Percentiles rank a stretch among this genome's conserved stretches.
phyloP scores from a whole-genome alignment of 64 coral and sea anemone genomes.

The Actinia equina region DNA sequence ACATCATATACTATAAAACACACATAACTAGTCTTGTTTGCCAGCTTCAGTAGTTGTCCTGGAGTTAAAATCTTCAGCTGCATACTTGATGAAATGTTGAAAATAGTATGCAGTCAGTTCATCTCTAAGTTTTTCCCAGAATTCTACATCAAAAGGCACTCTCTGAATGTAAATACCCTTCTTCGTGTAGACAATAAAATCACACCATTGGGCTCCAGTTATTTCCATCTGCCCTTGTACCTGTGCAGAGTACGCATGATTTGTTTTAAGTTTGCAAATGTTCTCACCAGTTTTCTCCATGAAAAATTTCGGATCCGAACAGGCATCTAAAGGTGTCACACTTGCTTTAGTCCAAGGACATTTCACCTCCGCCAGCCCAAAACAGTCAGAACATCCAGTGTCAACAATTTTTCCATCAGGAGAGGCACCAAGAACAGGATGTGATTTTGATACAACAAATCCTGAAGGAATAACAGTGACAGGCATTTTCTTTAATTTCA shows the following conservation, averaged over 20 bases:
- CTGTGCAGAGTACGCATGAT: conserved; percentile 6
- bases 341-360: not conserved
- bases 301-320: not conserved
- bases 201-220: not conserved
- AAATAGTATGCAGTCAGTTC: not conserved
- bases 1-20: not conserved
- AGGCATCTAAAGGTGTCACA: conserved; percentile 13
- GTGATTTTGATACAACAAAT: conserved; percentile 32
- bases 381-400: not conserved
- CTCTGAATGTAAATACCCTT: not conserved
- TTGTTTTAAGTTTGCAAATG: conserved; percentile 12
- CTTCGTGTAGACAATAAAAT: not conserved
- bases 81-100: not conserved
- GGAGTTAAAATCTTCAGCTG: too few species aligned
- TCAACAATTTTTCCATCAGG: conserved; percentile 18
- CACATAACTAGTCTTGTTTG: not conserved
- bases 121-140: not conserved
- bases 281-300: not conserved
- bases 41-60: conserved; percentile 15
- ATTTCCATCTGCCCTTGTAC: not conserved
- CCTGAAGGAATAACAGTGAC: conserved; percentile 25
- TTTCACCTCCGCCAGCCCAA: not conserved
- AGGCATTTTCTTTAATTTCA: conserved; percentile 25
- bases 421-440: conserved; percentile 18
- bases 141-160: not conserved